Conservation (phyloP, 2,888 invertebrate species). For the Strigamia crassipes region DNA sequence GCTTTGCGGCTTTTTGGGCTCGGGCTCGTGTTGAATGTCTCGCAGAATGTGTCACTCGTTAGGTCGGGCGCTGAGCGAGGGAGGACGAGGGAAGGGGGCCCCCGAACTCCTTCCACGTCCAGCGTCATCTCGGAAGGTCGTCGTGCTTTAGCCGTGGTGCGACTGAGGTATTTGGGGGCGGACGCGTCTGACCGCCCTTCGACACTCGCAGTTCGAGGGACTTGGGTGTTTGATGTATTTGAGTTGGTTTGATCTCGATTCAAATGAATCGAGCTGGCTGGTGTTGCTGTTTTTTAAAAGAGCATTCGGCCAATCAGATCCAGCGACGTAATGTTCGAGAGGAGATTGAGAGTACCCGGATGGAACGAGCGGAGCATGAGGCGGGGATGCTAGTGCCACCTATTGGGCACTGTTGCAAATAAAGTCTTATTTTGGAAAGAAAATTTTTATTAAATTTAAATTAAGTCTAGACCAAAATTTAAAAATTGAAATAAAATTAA, state of each 20-base stretch:
- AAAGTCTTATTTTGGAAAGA: background rate
- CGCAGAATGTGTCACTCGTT: slow-evolving; percentile 31
- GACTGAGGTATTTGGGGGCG: background rate
- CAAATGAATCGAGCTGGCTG: background rate
- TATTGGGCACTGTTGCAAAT: background rate
- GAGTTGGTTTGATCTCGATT: background rate
- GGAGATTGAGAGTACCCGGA: background rate
- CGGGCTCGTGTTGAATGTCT: background rate
- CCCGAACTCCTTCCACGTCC: slow-evolving; percentile 45
- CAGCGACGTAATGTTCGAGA: background rate
- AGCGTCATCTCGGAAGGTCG: slow-evolving; percentile 45
- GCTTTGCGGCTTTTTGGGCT: slow-evolving; percentile 15
- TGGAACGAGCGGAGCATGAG: background rate
- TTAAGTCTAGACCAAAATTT: background rate
- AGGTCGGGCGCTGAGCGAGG: slow-evolving; percentile 48
- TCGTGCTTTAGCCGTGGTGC: slow-evolving; percentile 43
- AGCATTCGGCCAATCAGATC: background rate
- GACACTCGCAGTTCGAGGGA: background rate
- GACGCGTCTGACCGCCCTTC: background rate
- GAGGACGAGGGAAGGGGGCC: slow-evolving; percentile 30
- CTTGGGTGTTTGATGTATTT: background rate
- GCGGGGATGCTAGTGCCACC: background rate
- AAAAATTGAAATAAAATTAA: background rate
- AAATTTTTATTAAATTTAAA: slow-evolving; percentile 7
- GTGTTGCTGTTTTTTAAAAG: background rate